Evolutionary conservation across 2,797 vertebrate species (phyloP).

Genomic region (Coregonus sp.): DNA sequence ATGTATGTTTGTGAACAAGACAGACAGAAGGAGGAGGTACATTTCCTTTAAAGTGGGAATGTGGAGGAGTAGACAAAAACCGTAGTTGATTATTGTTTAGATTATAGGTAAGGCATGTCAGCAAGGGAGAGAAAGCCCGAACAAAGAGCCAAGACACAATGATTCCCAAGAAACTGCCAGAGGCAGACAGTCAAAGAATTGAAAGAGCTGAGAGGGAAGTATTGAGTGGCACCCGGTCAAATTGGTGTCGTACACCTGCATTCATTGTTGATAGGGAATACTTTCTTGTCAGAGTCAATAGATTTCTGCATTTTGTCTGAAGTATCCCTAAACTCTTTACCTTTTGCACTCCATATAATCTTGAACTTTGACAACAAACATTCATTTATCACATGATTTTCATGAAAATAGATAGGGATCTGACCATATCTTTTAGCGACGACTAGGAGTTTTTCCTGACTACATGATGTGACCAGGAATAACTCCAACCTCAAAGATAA

Average conservation of each 20-base stretch:
- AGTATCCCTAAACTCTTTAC: background rate
- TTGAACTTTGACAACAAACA: background rate
- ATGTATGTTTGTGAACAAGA: slow-evolving; percentile 9
- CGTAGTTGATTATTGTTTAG: slow-evolving; percentile 38
- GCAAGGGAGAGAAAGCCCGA: slow-evolving; percentile 8
- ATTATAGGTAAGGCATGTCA: slow-evolving; percentile 17
- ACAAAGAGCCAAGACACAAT: slow-evolving; percentile 14
- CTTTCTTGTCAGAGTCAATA: background rate
- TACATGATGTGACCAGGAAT: background rate
- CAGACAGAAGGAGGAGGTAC: slow-evolving; percentile 19
- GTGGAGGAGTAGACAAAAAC: slow-evolving; percentile 12
- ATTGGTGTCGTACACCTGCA: slow-evolving; percentile 18
- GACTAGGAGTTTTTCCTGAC: background rate
- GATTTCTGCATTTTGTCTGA: background rate
- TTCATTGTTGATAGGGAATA: background rate
- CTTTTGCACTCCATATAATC: background rate
- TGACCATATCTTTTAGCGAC: background rate
- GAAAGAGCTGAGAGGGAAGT: slow-evolving; percentile 17
- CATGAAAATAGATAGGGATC: background rate
- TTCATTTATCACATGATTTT: background rate
- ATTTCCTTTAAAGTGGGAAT: slow-evolving; percentile 2
- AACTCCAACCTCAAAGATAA: background rate
- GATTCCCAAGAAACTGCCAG: slow-evolving; percentile 13
- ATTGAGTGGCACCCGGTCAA: slow-evolving; percentile 25
- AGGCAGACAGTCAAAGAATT: slow-evolving; percentile 24